Evolutionary conservation across 1,140 invertebrate genomes (phyloP), one percentile per base, ranked within the genome.

Genomic region (Triops longicaudatus): DNA sequence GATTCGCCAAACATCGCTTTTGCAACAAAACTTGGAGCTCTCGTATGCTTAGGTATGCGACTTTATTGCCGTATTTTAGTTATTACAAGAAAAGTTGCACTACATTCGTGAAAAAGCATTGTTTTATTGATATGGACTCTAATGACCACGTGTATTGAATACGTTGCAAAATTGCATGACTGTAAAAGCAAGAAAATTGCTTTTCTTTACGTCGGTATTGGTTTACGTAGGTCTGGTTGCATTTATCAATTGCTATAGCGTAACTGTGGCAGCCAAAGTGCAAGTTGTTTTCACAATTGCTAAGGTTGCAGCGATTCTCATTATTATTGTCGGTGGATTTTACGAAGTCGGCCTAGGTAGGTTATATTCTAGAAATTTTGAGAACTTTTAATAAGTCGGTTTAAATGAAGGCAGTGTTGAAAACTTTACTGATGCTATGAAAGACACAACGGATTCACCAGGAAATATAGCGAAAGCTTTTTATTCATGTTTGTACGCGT

Each of bases 401-500:
- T 37, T 37, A 37, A 4, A 37, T 37, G 7, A 37, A 14, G 41
- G 42, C 73, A 79, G 83, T 42, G 84, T 82, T 14, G 80, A 85
- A 78, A 80, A 85, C 74, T 79, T 87, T 26, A 78, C 79, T 0
- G 81, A 81, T 44, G 85, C 85, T 1, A 86, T 87, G 80, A 17
- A 84, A 74, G 84, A 82, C n/a, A 83, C 84, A 9, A 80, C 81
- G 1, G 79, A 73, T 26, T 81, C 83, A 37, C 79, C 82, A 12
- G 82, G 84, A n/a, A 78, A 82, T 14, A 83, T 88, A 37, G 85
- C 86, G 11, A 81, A 86, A 14, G 86, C 86, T 10, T 87, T 87
- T 78, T 88, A 88, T 79, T 84, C 84, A 80, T 86, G 86, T 14
- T 81, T 87, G 7, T 87, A 84, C 84, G 84, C 86, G 37, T 87